Evolutionary conservation across 2,113 vertebrate genomes (phyloP).

Genomic region (Natator depressus): DNA sequence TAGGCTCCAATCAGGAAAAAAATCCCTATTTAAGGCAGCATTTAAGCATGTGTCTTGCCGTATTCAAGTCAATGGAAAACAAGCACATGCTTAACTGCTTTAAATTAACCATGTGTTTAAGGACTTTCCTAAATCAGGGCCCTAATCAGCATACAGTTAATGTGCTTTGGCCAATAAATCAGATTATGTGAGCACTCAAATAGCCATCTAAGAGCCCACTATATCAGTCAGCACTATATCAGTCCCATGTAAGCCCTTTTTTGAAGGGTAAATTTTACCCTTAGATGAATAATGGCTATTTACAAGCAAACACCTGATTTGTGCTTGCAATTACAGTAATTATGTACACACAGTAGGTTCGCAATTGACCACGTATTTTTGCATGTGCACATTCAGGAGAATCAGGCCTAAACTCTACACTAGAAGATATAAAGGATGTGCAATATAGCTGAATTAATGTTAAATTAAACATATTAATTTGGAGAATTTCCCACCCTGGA

Average conservation of each 20-base stretch:
- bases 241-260: background rate
- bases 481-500: constrained; percentile 28
- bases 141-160: background rate
- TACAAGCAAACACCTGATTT: background rate
- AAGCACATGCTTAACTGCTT: background rate
- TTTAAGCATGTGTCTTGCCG: background rate
- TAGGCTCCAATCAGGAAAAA: constrained; percentile 19
- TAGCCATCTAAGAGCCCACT: background rate
- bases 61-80: background rate
- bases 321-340: background rate
- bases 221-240: background rate
- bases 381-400: background rate
- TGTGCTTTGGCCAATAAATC: background rate
- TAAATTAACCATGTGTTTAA: background rate
- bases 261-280: background rate
- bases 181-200: background rate
- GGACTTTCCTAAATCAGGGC: background rate
- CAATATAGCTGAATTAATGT: background rate
- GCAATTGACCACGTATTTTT: background rate
- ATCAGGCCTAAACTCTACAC: background rate
- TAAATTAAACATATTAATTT: constrained; percentile 42
- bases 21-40: background rate
- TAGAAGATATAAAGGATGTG: background rate
- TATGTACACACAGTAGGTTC: background rate
- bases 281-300: background rate